Percentiles rank a stretch among this genome's conserved stretches.
Conservation (phyloP, 2,888 invertebrate species). For the Dascillus cervinus region DNA sequence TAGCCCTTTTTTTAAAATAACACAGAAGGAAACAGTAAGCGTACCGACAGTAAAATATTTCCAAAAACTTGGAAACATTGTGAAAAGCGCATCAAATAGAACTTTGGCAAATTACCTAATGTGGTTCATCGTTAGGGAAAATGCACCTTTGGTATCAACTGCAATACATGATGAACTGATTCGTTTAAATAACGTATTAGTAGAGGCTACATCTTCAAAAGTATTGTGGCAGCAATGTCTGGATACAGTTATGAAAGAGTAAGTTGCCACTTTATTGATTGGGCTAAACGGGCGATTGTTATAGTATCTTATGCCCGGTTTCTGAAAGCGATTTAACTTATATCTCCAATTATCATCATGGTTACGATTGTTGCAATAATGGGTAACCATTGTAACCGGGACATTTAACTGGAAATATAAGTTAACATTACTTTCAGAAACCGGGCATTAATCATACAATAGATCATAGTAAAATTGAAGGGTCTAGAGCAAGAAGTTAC, state of each 20-base stretch:
- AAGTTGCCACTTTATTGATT: background rate
- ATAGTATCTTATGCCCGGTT: no score
- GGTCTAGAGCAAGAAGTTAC: no score
- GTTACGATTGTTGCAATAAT: no score
- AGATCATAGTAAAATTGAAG: no score
- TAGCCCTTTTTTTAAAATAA: background rate
- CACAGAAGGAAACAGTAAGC: background rate
- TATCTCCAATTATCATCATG: no score
- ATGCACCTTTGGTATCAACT: background rate
- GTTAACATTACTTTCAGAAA: no score
- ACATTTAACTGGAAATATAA: no score
- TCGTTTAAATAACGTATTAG: background rate
- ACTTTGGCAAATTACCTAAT: constrained; percentile 1
- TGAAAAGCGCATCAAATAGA: background rate
- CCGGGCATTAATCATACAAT: no score
- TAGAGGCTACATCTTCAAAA: no score
- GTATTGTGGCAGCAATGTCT: constrained; percentile 1
- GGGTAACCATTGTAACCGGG: no score
- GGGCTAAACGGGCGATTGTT: no score
- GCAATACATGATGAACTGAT: constrained; percentile 1
- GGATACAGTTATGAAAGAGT: constrained; percentile 1
- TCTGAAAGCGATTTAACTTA: no score
- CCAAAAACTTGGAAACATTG: background rate
- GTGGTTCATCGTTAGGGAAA: constrained; percentile 2
- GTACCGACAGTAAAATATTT: background rate